Evolutionary conservation across 1,140 invertebrate genomes (phyloP).

Genomic region (Drosophila subobscura): DNA sequence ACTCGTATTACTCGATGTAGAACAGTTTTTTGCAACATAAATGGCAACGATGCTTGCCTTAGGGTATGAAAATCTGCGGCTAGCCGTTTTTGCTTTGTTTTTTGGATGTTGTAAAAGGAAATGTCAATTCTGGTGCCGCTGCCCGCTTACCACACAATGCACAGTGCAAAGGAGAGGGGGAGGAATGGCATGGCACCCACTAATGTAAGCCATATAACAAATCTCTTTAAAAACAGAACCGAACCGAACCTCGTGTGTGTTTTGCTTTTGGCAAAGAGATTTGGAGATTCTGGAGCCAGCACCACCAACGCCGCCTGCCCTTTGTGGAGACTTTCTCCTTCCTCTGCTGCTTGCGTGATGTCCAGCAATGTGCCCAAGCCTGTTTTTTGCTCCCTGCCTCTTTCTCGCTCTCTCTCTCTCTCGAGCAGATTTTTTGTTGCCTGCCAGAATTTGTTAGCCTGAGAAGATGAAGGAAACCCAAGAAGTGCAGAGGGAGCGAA

Average conservation of each 20-base stretch:
- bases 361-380: constrained; percentile 78
- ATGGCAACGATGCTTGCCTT: constrained; percentile 25
- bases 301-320: constrained; percentile 24
- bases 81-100: constrained; percentile 35
- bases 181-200: constrained; percentile 36
- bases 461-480: constrained; percentile 42
- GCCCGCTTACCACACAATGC: constrained; percentile 72
- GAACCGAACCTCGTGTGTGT: constrained; percentile 25
- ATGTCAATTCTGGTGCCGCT: constrained; percentile 74
- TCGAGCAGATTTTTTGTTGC: constrained; percentile 27
- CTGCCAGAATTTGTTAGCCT: constrained; percentile 79
- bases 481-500: constrained; percentile 20
- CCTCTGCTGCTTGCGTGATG: constrained; percentile 71
- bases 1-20: too few relatives aligned
- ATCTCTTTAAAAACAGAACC: constrained; percentile 44
- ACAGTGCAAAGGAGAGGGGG: constrained; percentile 2
- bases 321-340: constrained; percentile 73
- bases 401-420: neutral
- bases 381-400: constrained; percentile 44
- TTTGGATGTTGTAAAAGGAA: constrained; percentile 81
- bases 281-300: constrained; percentile 38
- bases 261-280: constrained; percentile 22
- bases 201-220: constrained; percentile 76
- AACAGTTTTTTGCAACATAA: too few relatives aligned
- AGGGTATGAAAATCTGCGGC: too few relatives aligned